Conservation (phyloP, 2,113 vertebrate genomes). For the Sylvia atricapilla region DNA sequence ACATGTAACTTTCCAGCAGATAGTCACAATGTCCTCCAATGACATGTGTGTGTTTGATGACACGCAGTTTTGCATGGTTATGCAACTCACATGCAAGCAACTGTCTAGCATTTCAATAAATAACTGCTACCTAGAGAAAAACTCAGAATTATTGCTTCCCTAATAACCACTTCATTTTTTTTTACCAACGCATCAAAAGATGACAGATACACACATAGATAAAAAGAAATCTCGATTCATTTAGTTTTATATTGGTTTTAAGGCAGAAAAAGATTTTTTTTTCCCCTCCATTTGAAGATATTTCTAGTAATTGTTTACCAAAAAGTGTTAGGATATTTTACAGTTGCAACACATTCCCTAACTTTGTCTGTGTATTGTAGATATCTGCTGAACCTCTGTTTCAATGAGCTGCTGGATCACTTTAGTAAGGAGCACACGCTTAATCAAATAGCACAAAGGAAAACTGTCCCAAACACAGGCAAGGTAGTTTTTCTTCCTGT, state of each 20-base stretch:
- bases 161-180: slow-evolving; percentile 49
- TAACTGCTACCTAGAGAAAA: slow-evolving; percentile 65
- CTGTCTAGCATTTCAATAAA: slow-evolving; percentile 72
- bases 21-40: slow-evolving; percentile 43
- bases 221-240: slow-evolving; percentile 20
- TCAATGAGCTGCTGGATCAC: not conserved
- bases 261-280: slow-evolving; percentile 62
- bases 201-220: slow-evolving; percentile 11
- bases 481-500: not conserved
- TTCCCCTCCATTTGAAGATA: not conserved
- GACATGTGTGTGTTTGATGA: not conserved
- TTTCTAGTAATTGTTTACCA: not conserved
- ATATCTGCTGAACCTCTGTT: not conserved
- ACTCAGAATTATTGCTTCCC: slow-evolving; percentile 71
- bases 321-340: not conserved
- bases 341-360: not conserved
- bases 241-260: slow-evolving; percentile 56
- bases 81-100: slow-evolving; percentile 60
- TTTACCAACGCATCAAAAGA: slow-evolving; percentile 50
- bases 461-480: not conserved
- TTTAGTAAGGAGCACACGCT: not conserved
- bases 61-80: slow-evolving; percentile 19
- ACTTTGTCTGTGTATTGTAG: not conserved
- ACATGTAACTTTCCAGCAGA: slow-evolving; percentile 44
- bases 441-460: not conserved